Evolutionary conservation across 2,113 vertebrate species (phyloP).

Genomic region (Gadus chalcogrammus): DNA sequence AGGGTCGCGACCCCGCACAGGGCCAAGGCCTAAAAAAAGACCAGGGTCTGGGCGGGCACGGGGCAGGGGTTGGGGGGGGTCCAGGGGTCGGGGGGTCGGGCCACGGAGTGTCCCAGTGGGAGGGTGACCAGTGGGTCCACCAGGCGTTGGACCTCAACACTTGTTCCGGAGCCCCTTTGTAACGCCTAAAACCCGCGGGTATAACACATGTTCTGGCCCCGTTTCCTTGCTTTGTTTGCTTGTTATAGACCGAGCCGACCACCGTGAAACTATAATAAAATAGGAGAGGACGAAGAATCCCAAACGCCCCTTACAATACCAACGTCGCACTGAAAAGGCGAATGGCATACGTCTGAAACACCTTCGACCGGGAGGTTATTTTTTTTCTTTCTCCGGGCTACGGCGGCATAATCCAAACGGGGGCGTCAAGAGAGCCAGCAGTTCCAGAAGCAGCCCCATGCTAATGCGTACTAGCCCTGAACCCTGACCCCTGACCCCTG

Average conservation of each 20-base stretch:
- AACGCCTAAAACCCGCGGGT: not conserved
- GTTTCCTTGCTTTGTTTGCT: constrained; percentile 37
- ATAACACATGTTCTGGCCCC: constrained; percentile 38
- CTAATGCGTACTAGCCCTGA: constrained; percentile 68
- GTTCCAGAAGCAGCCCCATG: constrained; percentile 40
- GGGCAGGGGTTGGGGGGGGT: too few species aligned
- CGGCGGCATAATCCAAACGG: not conserved
- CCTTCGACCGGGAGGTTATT: not conserved
- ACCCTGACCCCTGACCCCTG: constrained; percentile 62
- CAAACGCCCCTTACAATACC: constrained; percentile 20
- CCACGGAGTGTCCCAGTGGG: constrained; percentile 48
- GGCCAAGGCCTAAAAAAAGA: constrained; percentile 20
- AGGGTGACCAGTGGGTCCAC: constrained; percentile 22
- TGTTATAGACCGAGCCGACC: constrained; percentile 17
- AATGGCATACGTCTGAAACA: not conserved
- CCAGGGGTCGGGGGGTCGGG: constrained; percentile 40
- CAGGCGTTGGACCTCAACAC: constrained; percentile 16
- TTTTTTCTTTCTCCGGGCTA: not conserved
- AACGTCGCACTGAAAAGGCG: not conserved
- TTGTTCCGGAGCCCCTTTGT: constrained; percentile 37
- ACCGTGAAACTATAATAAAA: too few species aligned
- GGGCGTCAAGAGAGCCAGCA: not conserved
- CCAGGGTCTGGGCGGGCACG: constrained; percentile 26
- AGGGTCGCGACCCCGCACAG: constrained; percentile 44
- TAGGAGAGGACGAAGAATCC: constrained; percentile 3